Percentiles rank a stretch among this genome's conserved stretches.
Conservation (phyloP, 1,140 invertebrate species). For the Drosophila azteca region DNA sequence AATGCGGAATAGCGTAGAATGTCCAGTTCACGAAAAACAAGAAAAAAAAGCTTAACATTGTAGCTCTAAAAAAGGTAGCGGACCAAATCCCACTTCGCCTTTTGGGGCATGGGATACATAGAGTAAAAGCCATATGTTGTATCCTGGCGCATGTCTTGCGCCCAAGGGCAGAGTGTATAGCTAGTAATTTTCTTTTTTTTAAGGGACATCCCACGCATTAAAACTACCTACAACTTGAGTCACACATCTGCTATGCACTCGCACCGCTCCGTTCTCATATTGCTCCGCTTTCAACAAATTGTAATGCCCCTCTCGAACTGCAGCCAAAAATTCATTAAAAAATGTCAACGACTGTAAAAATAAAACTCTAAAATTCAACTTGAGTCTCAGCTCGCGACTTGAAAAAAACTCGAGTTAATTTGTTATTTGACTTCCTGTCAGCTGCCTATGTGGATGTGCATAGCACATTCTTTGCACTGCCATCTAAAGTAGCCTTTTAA, state of each 20-base stretch:
- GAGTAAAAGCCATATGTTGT: conserved; percentile 21
- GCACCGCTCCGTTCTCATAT: background rate
- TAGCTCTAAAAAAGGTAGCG: conserved; percentile 39
- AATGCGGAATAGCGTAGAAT: conserved; percentile 41
- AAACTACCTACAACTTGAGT: conserved; percentile 46
- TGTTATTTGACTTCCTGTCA: conserved; percentile 81
- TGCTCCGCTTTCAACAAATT: conserved; percentile 31
- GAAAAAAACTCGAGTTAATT: conserved; percentile 61
- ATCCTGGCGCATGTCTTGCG: conserved; percentile 9
- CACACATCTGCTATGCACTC: background rate
- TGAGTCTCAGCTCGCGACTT: conserved; percentile 14
- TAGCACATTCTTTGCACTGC: too few relatives aligned
- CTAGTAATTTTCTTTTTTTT: background rate
- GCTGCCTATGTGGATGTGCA: conserved; percentile 19
- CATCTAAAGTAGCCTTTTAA: too few relatives aligned
- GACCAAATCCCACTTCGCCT: background rate
- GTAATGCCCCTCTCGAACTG: conserved; percentile 12
- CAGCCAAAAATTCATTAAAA: conserved; percentile 59
- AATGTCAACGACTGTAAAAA: conserved; percentile 66
- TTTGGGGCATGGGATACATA: background rate
- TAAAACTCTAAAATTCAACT: conserved; percentile 43
- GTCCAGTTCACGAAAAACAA: conserved; percentile 47
- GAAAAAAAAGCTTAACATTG: conserved; percentile 59
- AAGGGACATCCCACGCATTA: conserved; percentile 40
- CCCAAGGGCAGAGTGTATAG: conserved; percentile 15